Conservation (phyloP, 2,113 vertebrate species). For the Thomomys bottae region DNA sequence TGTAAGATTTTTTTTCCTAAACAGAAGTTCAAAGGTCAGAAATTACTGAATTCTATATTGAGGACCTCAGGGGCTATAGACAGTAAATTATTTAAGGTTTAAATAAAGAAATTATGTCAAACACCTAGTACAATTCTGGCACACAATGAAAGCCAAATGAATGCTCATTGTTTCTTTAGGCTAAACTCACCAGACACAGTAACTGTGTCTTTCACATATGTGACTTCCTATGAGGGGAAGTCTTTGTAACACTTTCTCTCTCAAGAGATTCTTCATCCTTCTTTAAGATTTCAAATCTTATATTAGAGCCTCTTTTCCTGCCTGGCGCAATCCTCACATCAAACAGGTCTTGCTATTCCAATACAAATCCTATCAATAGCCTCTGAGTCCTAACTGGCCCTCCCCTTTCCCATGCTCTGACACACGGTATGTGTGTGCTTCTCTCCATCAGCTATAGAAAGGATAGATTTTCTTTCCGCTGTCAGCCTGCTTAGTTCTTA, state of each 20-base stretch:
- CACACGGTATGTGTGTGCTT: not conserved
- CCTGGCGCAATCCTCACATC: not conserved
- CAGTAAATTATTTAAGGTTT: not conserved
- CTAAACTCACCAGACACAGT: not conserved
- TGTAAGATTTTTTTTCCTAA: conserved; percentile 3
- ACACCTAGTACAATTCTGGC: not conserved
- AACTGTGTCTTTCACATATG: not conserved
- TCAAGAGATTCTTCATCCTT: not conserved
- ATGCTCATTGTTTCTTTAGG: not conserved
- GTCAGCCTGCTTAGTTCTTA: not conserved
- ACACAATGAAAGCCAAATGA: not conserved
- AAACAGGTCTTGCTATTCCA: not conserved
- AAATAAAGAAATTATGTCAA: not conserved
- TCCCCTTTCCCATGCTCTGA: not conserved
- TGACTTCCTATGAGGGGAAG: not conserved
- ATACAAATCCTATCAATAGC: not conserved
- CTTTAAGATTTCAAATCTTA: not conserved
- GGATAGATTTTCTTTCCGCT: not conserved
- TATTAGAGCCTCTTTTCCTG: not conserved
- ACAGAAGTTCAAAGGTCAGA: not conserved
- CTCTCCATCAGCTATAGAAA: not conserved
- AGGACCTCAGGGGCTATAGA: not conserved
- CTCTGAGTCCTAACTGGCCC: not conserved
- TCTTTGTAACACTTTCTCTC: not conserved
- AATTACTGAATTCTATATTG: not conserved